Evolutionary conservation across 1,140 invertebrate species (phyloP).

Genomic region (Protaetia brevitarsis): DNA sequence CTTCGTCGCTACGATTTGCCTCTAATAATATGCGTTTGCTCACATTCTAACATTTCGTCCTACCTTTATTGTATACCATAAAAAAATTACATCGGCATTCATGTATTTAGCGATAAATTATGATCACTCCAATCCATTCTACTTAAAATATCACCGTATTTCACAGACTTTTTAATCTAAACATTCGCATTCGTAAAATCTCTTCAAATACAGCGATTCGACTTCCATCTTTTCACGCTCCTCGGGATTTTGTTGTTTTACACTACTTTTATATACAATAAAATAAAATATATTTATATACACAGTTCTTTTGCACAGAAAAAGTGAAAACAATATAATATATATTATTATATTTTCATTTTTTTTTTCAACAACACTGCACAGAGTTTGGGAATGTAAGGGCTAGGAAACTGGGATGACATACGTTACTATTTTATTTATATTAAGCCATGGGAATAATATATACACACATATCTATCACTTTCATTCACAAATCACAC

Average conservation of each 20-base stretch:
- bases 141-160: neutral
- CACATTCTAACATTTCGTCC: neutral
- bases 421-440: neutral
- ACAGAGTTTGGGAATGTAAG: neutral
- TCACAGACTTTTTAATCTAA: neutral
- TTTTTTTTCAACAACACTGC: conserved; percentile 9
- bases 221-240: neutral
- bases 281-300: neutral
- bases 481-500: conserved; percentile 13
- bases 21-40: neutral
- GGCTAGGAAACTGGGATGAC: neutral
- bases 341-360: too few relatives aligned
- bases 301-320: neutral
- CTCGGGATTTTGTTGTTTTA: too few relatives aligned
- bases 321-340: neutral
- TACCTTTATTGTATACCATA: too few relatives aligned
- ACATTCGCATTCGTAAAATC: neutral
- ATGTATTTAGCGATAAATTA: too few relatives aligned
- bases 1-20: conserved; percentile 5
- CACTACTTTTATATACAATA: neutral
- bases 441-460: neutral
- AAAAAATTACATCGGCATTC: conserved; percentile 3
- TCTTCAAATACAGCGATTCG: neutral
- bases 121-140: neutral
- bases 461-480: conserved; percentile 16